Evolutionary conservation across 2,113 vertebrate genomes (phyloP), one percentile per base, ranked within the genome.

Genomic region (Chaetorhynchus papuensis): DNA sequence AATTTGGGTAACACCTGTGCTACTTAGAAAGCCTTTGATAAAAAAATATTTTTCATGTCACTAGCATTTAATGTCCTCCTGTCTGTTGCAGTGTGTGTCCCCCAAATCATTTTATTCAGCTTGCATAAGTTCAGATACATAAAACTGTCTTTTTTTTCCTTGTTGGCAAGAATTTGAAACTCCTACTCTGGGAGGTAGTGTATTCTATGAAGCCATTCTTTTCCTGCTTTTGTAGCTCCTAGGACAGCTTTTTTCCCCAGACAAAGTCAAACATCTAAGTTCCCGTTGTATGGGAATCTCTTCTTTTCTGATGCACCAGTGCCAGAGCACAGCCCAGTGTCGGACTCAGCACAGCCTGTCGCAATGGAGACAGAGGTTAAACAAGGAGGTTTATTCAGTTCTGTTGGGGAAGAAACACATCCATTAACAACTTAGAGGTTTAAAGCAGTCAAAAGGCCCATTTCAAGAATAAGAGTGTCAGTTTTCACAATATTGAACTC

Each of bases 401-500:
- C 92, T 94, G 60, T 84, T 96, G 90, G 76, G 90, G 92, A 95
- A 92, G 96, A 96, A 97, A 96, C 83, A 97, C 76, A 71, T 94
- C 88, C 77, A 84, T 94, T 95, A 95, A 66, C 86, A 93, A 92
- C 92, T 61, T 53, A 68, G 69, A 89, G 90, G 88, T 92, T 96
- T 95, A 90, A 94, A 96, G 96, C 79, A 77, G 92, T 90, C 93
- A 95, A 96, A 96, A 96, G 95, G 87, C 90, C 92, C 94, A 96
- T 96, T 97, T 97, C 86, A 96, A 94, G 92, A 89, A 91, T 85
- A 78, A 97, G 93, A 94, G 74, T 92, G 84, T 87, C 94, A 83
- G 88, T 96, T 90, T 95, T 80, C 94, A 94, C 86, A 95, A 96
- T 91, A 91, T 80, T 97, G 96, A 96, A 96, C 94, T 97, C 95